Percentiles rank a stretch among this genome's conserved stretches.
Evolutionary conservation across 2,113 vertebrate genomes (phyloP).

Genomic region (Poeciliopsis retropinna): DNA sequence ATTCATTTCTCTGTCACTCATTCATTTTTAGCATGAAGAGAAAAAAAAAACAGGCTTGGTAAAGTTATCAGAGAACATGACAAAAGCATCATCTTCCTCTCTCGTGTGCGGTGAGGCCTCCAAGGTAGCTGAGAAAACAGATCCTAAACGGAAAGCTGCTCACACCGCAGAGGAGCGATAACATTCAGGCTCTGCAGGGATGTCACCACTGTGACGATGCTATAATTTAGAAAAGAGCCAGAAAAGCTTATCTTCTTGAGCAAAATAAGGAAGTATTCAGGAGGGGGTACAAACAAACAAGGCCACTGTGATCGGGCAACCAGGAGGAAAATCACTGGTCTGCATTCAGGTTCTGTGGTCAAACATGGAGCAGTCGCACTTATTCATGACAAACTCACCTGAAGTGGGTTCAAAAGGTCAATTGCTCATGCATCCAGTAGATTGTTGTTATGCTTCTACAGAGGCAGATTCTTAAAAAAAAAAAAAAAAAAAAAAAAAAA

Average conservation of each 20-base stretch:
- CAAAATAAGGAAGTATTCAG: conserved; percentile 57
- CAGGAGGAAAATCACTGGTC: conserved; percentile 22
- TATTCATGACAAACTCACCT: conserved; percentile 33
- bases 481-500: background rate
- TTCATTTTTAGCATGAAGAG: background rate
- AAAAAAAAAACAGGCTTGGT: conserved; percentile 23
- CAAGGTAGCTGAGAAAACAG: conserved; percentile 62
- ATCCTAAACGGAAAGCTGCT: conserved; percentile 69
- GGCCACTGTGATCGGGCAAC: conserved; percentile 28
- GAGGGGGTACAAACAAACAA: conserved; percentile 3
- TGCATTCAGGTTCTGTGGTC: conserved; percentile 25
- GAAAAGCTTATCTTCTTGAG: conserved; percentile 72
- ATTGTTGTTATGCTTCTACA: conserved; percentile 27
- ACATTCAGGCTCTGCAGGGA: conserved; percentile 70
- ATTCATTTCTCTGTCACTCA: background rate
- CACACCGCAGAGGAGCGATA: conserved; percentile 59
- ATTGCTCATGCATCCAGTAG: conserved; percentile 24
- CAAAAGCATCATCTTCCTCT: conserved; percentile 44
- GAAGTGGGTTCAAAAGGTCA: conserved; percentile 40
- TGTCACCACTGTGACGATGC: conserved; percentile 66
- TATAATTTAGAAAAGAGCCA: conserved; percentile 77
- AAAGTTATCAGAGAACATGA: conserved; percentile 45
- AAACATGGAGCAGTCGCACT: conserved; percentile 12
- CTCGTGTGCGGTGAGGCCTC: conserved; percentile 46
- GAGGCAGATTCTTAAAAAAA: conserved; percentile 4